Evolutionary conservation across 2,113 vertebrate genomes (phyloP).

Genomic region (Xenotilapia flavipinnis): DNA sequence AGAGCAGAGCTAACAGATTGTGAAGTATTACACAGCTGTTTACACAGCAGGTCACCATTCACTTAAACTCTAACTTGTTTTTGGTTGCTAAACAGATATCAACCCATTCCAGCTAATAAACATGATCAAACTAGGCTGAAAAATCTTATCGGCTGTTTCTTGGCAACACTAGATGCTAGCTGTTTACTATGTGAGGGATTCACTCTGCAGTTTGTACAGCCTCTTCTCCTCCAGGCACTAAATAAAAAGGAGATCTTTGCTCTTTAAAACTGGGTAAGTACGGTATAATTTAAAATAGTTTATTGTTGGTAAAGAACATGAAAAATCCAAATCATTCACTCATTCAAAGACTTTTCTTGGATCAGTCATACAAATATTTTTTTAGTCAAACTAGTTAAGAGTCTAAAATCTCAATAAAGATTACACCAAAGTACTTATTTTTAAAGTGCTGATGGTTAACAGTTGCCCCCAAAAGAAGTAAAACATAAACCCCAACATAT

Average conservation of each 20-base stretch:
- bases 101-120: neutral
- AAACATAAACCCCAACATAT: neutral
- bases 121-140: neutral
- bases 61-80: neutral
- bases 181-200: neutral
- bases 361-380: neutral
- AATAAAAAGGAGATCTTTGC: neutral
- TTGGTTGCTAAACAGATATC: neutral
- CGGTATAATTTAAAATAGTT: neutral
- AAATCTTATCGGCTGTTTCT: neutral
- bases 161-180: neutral
- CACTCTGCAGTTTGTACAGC: neutral
- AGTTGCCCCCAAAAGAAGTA: neutral
- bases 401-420: neutral
- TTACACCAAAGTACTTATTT: neutral
- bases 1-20: neutral
- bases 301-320: neutral
- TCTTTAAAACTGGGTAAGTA: neutral
- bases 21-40: neutral
- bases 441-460: neutral
- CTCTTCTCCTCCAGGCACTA: neutral
- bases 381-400: neutral
- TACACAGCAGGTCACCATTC: neutral
- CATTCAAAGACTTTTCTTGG: neutral
- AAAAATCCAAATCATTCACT: neutral